Conservation (phyloP, 2,797 vertebrate genomes). For the Arremon brunneinucha region DNA sequence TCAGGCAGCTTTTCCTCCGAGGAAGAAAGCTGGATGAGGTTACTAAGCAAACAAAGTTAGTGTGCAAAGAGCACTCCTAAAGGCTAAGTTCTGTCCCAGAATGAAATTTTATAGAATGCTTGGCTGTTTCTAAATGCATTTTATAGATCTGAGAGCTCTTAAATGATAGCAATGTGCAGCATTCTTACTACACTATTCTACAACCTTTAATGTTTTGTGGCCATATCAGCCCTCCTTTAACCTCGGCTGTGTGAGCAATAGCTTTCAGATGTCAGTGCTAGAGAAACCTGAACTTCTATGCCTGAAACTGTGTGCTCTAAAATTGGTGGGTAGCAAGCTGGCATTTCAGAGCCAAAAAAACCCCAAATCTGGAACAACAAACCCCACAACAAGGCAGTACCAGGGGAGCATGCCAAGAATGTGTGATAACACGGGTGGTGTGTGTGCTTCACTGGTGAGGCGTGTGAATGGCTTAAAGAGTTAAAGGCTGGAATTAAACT, state of each 20-base stretch:
- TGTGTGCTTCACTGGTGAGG: background rate
- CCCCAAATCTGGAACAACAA: background rate
- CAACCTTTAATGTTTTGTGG: background rate
- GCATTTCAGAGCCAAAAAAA: background rate
- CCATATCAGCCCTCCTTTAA: background rate
- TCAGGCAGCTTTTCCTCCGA: background rate
- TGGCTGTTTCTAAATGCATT: conserved; percentile 30
- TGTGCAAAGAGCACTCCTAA: background rate
- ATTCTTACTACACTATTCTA: conserved; percentile 12
- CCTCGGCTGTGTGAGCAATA: conserved; percentile 57
- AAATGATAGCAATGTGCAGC: conserved; percentile 14
- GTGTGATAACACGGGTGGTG: background rate
- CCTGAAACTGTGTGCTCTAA: background rate
- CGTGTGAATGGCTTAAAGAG: background rate
- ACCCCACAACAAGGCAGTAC: background rate
- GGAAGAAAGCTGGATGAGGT: background rate
- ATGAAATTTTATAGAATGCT: conserved; percentile 39
- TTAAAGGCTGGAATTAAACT: background rate
- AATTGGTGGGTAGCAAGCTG: background rate
- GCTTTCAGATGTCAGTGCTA: conserved; percentile 63
- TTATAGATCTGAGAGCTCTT: conserved; percentile 38
- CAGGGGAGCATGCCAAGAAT: fast-evolving
- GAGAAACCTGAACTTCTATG: conserved; percentile 18
- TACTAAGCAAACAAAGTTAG: background rate
- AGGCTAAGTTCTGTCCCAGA: conserved; percentile 26